phyloP scores from a whole-genome alignment of 1,140 invertebrate genomes.

The Pachypeltis micranthus region DNA sequence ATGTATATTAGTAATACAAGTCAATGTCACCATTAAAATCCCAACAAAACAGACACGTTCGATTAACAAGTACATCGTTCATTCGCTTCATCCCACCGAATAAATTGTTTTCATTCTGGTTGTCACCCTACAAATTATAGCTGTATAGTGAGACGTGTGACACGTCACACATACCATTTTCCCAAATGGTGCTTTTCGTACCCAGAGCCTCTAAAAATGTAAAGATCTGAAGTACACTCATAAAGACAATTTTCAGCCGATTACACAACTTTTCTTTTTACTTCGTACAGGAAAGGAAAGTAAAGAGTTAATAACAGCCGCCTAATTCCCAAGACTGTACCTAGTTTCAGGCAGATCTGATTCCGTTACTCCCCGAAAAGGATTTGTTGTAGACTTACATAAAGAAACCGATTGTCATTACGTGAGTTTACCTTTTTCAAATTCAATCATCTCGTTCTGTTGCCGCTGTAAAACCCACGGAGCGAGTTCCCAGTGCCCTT shows the following conservation, averaged over 20 bases:
- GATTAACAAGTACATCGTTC: neutral
- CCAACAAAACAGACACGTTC: too few species aligned
- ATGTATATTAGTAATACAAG: too few species aligned
- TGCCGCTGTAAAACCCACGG: neutral
- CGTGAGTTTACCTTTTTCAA: neutral
- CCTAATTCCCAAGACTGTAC: too few species aligned
- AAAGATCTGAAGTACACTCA: too few species aligned
- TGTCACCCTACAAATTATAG: neutral
- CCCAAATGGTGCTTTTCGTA: too few species aligned
- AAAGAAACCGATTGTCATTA: neutral
- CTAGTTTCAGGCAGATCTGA: too few species aligned
- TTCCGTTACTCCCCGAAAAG: too few species aligned
- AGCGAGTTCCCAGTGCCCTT: neutral
- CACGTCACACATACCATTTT: too few species aligned
- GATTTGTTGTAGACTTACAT: neutral
- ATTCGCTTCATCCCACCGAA: neutral
- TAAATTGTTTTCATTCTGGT: neutral
- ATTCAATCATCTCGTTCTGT: neutral
- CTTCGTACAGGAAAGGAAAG: neutral
- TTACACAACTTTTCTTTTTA: neutral
- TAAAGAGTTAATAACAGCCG: neutral
- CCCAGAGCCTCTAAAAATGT: too few species aligned
- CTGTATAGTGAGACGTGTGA: neutral
- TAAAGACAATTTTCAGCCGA: neutral
- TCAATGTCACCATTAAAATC: too few species aligned